Evolutionary conservation across 2,797 vertebrate genomes (phyloP).

Genomic region (Xenentodon cancila): DNA sequence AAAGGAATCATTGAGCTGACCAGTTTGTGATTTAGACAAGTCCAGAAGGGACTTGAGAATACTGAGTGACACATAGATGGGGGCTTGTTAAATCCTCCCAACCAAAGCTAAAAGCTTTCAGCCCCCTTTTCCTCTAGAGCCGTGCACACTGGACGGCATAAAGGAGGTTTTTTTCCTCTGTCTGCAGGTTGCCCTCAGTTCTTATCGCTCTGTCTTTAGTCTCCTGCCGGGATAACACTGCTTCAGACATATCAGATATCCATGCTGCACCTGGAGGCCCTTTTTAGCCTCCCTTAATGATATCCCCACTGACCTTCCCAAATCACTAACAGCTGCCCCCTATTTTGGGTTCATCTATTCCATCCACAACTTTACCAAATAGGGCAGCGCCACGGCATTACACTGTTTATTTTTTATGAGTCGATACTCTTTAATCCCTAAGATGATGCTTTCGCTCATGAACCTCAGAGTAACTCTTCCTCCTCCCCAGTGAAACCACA

Average conservation of each 20-base stretch:
- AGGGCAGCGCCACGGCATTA: constrained; percentile 51
- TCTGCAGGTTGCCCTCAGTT: constrained; percentile 53
- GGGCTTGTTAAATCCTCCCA: constrained; percentile 67
- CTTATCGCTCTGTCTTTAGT: constrained; percentile 45
- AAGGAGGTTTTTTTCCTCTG: constrained; percentile 59
- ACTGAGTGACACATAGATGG: constrained; percentile 80
- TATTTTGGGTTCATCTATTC: constrained; percentile 42
- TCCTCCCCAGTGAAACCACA: constrained; percentile 63
- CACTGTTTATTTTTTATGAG: constrained; percentile 73
- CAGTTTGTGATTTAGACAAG: constrained; percentile 76
- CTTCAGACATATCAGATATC: constrained; percentile 55
- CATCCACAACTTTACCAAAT: constrained; percentile 57
- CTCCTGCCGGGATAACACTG: constrained; percentile 53
- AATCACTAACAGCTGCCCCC: constrained; percentile 25
- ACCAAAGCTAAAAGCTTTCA: constrained; percentile 57
- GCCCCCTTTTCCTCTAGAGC: constrained; percentile 40
- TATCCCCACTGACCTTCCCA: constrained; percentile 54
- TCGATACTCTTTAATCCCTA: constrained; percentile 79
- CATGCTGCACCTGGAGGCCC: constrained; percentile 62
- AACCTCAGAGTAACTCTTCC: constrained; percentile 77
- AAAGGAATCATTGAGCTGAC: constrained; percentile 79
- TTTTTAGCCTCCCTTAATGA: constrained; percentile 56
- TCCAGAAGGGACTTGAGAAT: constrained; percentile 70
- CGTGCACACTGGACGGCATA: constrained; percentile 59
- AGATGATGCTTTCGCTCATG: constrained; percentile 79